These are phyloP conservation scores for Linepithema humile DNA, from an alignment of 1,140 invertebrate species.

Conservation along the genomic window DNA sequence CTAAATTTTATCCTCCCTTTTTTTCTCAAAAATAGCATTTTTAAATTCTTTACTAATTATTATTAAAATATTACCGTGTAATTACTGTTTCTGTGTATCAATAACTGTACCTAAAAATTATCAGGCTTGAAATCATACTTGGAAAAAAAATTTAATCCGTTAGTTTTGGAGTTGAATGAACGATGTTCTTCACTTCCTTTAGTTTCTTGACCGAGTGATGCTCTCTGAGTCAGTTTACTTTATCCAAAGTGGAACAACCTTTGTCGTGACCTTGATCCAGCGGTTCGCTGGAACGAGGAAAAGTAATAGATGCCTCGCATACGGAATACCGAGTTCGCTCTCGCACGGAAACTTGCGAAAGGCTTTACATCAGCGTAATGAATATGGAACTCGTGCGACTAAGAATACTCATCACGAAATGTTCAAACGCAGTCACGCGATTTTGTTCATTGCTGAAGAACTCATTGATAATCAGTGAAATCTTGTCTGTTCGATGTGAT, in stretches of 20 bases:
- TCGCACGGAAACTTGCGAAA: conserved; percentile 38
- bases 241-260: conserved; percentile 67
- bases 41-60: not conserved
- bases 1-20: not conserved
- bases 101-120: not conserved
- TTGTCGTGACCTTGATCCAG: conserved; percentile 64
- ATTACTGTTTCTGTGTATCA: not conserved
- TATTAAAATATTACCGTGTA: not conserved
- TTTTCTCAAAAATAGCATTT: not conserved
- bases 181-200: not conserved
- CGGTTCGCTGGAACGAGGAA: conserved; percentile 55
- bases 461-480: conserved; percentile 20
- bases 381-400: not conserved
- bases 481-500: conserved; percentile 15
- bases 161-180: not conserved
- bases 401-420: not conserved
- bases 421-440: conserved; percentile 4
- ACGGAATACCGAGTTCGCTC: conserved; percentile 58
- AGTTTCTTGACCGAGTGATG: not conserved
- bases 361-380: not conserved
- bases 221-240: not conserved
- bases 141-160: not conserved
- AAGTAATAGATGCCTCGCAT: conserved; percentile 59
- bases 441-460: not conserved
- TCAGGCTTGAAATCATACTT: not conserved